A percentile compares a stretch with the other conserved stretches of the same genome.
Evolutionary conservation across 2,113 vertebrate species (phyloP).

Genomic region (Megalops atlanticus): DNA sequence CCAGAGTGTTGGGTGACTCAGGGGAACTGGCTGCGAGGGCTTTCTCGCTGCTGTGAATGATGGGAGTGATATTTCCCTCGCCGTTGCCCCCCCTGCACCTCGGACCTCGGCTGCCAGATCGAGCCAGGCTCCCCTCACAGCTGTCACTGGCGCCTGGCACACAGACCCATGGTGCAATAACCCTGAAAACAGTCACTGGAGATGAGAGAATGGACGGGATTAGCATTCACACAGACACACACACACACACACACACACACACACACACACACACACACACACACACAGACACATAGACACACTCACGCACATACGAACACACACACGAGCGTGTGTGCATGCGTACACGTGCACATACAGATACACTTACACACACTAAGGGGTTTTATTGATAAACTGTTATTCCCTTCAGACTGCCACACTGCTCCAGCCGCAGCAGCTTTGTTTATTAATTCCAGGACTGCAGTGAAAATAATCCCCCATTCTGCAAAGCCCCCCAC

Average conservation of each 20-base stretch:
- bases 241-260: neutral
- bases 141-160: conserved; percentile 49
- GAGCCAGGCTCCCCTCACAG: neutral
- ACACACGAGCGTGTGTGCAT: neutral
- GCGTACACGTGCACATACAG: neutral
- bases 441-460: conserved; percentile 35
- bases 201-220: no score
- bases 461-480: conserved; percentile 34
- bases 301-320: no score
- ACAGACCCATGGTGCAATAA: no score
- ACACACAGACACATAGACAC: no score
- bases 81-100: conserved; percentile 62
- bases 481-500: conserved; percentile 48
- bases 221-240: no score
- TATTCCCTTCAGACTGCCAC: conserved; percentile 23
- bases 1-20: conserved; percentile 67
- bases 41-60: conserved; percentile 69
- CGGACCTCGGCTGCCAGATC: conserved; percentile 25
- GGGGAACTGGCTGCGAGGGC: conserved; percentile 71
- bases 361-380: neutral
- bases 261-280: no score
- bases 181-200: no score
- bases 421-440: conserved; percentile 44
- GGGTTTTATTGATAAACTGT: conserved; percentile 42
- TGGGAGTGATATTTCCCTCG: conserved; percentile 60